These are phyloP conservation scores for Chaetura pelagica DNA, from an alignment of 2,113 vertebrate species.

Conservation along the genomic window DNA sequence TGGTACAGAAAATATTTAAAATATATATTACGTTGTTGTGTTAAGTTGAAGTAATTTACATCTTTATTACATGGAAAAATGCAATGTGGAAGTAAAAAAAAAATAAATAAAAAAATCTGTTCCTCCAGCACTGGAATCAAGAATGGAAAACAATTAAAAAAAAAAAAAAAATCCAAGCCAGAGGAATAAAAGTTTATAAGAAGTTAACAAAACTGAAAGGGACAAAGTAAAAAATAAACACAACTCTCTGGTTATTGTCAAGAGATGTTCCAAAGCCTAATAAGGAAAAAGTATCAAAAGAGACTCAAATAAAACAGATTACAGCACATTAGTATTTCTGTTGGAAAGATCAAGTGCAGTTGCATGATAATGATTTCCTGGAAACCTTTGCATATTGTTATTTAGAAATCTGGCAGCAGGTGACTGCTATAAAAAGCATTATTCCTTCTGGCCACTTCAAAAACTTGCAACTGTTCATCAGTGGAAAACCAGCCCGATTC, in stretches of 20 bases:
- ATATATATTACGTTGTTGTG: not conserved
- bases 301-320: slow-evolving; percentile 32
- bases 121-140: not conserved
- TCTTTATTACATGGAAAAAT: not conserved
- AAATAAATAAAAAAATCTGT: not conserved
- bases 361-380: slow-evolving; percentile 13
- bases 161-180: not conserved
- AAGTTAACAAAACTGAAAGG: slow-evolving; percentile 20
- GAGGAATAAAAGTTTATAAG: not conserved
- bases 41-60: not conserved
- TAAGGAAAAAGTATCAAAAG: slow-evolving; percentile 59
- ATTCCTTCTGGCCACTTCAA: not conserved
- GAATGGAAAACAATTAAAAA: not conserved
- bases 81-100: not conserved
- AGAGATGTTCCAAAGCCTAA: slow-evolving; percentile 36
- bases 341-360: slow-evolving; percentile 1
- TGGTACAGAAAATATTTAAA: not conserved
- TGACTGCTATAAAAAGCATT: not conserved
- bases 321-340: not conserved
- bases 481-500: not conserved
- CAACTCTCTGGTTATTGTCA: slow-evolving; percentile 32
- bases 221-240: not conserved
- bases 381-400: slow-evolving; percentile 14
- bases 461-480: not conserved
- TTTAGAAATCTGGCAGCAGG: not conserved